Evolutionary conservation across 2,888 invertebrate species (phyloP).

Genomic region (Platypus cylindrus): DNA sequence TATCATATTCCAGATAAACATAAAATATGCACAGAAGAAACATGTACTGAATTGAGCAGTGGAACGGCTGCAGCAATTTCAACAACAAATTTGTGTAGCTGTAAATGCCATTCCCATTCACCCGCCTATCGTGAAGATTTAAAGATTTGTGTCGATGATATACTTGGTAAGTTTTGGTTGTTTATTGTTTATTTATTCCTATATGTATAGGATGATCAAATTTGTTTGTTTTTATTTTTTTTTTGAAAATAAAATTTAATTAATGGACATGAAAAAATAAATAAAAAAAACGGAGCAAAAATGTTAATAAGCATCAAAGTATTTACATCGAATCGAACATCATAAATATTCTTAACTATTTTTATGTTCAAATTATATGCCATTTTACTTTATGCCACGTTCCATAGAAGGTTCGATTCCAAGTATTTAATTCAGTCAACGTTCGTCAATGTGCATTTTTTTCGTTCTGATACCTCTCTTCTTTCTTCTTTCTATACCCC

Average conservation of each 20-base stretch:
- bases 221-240: no score
- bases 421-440: not conserved
- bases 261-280: no score
- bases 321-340: no score
- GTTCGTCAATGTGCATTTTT: conserved; percentile 1
- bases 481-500: no score
- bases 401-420: no score
- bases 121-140: conserved; percentile 76
- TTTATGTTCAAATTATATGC: no score
- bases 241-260: no score
- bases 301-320: no score
- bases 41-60: conserved; percentile 54
- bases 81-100: conserved; percentile 44
- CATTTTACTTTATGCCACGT: no score
- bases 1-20: conserved; percentile 23
- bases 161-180: conserved; percentile 53
- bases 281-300: no score
- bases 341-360: no score
- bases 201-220: no score
- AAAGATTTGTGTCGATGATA: conserved; percentile 72
- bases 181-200: conserved; percentile 1
- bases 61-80: conserved; percentile 45
- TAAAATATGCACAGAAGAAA: conserved; percentile 42
- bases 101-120: conserved; percentile 62
- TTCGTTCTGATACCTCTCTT: conserved; percentile 1